Conservation (phyloP, 92 coral and sea anemone species). For the Phenganax marumi region DNA sequence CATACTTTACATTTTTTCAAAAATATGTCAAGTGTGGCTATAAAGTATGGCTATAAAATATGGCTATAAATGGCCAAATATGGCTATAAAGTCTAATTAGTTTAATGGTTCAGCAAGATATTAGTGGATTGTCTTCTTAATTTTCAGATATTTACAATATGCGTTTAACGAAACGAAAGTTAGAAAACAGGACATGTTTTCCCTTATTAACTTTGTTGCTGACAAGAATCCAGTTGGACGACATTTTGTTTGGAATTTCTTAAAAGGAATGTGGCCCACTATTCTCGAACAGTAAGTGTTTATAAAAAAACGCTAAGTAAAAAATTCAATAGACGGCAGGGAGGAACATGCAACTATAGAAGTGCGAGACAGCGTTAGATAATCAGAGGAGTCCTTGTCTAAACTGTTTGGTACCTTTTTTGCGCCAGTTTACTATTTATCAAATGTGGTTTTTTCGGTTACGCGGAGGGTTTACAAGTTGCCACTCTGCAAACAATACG, state of each 20-base stretch:
- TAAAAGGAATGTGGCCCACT: constrained; percentile 70
- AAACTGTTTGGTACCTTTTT: too few species aligned
- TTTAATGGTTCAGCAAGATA: not conserved
- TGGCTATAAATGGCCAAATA: not conserved
- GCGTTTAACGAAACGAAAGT: constrained; percentile 74
- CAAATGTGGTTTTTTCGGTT: too few species aligned
- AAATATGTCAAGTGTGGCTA: not conserved
- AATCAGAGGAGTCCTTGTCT: too few species aligned
- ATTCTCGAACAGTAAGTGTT: constrained; percentile 61
- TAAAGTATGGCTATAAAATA: too few species aligned
- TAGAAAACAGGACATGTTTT: constrained; percentile 70
- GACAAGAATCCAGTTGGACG: constrained; percentile 76
- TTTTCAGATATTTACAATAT: constrained; percentile 67
- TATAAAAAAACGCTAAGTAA: not conserved
- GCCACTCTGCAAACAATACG: too few species aligned
- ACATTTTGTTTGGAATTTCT: constrained; percentile 78
- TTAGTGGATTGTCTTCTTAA: not conserved
- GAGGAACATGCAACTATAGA: not conserved
- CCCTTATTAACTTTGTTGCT: constrained; percentile 65
- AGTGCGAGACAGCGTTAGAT: not conserved
- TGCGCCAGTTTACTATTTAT: too few species aligned
- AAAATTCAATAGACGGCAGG: not conserved
- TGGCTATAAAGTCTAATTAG: not conserved
- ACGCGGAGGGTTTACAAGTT: too few species aligned
- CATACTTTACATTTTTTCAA: too few species aligned